Evolutionary conservation across 64 coral and sea anemone genomes (phyloP), one percentile per base, ranked within the genome.

Genomic region (Porites australiensis): DNA sequence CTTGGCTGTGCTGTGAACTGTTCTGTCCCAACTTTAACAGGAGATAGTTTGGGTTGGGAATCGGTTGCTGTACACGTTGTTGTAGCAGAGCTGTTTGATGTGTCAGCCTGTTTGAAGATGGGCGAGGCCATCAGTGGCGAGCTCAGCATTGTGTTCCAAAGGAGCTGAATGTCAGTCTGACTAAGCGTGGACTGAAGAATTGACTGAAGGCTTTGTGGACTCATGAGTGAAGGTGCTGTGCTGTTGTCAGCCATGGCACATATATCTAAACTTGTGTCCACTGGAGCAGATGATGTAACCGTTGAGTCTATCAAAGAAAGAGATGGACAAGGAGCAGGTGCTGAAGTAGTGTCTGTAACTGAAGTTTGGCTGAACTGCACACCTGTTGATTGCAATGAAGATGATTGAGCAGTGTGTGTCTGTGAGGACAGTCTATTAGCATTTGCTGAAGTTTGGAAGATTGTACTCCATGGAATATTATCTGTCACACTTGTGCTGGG

Each of bases 41-140:
- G 47, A 20, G 62, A 84, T 69, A 19, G 50, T 46, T n/a, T 84
- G 18, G 81, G 62, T 12, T 68, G 20, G 19, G 81, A 50, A 51
- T 84, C 16, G 50, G 18, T 23, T 51, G 81, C 63, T 11, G 62
- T 69, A 13, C 61, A 68, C 10, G 81, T 84, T 9, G 48, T 68
- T 69, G 81, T 84, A 21, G 81, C 81, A 50, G 81, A 68, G n/a
- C 45, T 84, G 81, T 84, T 84, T n/a, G 63, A 66, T 12, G 81
- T 52, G 47, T 84, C 81, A 19, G 81, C 81, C 63, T n/a, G 81
- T 50, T 84, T 84, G 48, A 84, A 84, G 11, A 84, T 84, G 10
- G 81, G 81, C 12, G 81, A 67, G 67, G 60, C 48, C 10, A 52
- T 65, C 61, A 84, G 22, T 68, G 81, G 46, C 18, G 81, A 50